Evolutionary conservation across 2,113 vertebrate genomes (phyloP), one percentile per base, ranked within the genome.

Genomic region (Zosterops lateralis): DNA sequence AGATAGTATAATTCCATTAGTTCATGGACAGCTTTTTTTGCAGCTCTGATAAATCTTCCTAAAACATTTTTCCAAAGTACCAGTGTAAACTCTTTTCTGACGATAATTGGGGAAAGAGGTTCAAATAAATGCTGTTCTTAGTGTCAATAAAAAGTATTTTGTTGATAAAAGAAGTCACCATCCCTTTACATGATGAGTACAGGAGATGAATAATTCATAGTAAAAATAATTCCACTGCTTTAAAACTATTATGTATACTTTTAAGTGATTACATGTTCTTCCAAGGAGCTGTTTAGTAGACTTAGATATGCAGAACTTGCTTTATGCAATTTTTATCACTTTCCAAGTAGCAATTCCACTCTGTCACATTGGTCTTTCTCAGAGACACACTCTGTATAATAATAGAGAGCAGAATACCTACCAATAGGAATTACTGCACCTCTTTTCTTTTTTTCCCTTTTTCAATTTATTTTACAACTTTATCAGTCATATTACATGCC

Each of bases 1-100:
- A 98, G 97, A 96, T 94, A 97, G 97, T 97, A 97, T 98, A 97
- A 98, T 98, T 97, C 94, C 86, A 92, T 97, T 96, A 96, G 95
- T 96, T 97, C 90, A 93, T 40, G 67, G 94, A 86, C 84, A 97
- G 78, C 66, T 95, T 97, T 97, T 95, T 95, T 95, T 93, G 64
- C 87, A 95, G 77, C 67, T 87, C 88, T 95, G 86, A 92, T 97
- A 96, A 94, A 94, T 91, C 81, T 94, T 94, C 66, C 93, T 84
- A 79, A 96, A 97, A 92, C 91, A 96, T 85, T 95, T 94, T 94
- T 95, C 75, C 87, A 92, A 86, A 93, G 82, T 42, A 94, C 56
- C 66, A 96, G 24, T 87, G 70, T 86, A 94, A 84, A 96, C 86
- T 86, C 89, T 94, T 96, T 97, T 97, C 88, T 95, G 82, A 87